Evolutionary conservation across 2,113 vertebrate genomes (phyloP).

Genomic region (Notarius lentiginosus): DNA sequence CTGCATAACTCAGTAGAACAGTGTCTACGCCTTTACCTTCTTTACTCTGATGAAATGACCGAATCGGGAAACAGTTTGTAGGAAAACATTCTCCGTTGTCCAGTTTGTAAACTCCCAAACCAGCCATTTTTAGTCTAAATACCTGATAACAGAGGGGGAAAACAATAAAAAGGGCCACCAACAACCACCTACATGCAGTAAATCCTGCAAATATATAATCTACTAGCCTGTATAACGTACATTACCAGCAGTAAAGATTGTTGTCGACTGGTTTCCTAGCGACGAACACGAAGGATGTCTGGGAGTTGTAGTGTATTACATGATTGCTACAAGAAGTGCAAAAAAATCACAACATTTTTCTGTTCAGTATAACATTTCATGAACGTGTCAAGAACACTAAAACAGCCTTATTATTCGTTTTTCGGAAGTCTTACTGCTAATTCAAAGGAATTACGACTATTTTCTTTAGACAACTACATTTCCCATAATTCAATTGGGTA

Average conservation of each 20-base stretch:
- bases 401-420: not conserved
- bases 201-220: not conserved
- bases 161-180: not conserved
- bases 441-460: not conserved
- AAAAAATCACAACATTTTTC: too few species aligned
- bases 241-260: not conserved
- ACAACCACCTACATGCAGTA: too few species aligned
- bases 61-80: conserved; percentile 72
- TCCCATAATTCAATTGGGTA: conserved; percentile 27
- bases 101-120: conserved; percentile 57
- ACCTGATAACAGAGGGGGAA: too few species aligned
- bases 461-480: not conserved
- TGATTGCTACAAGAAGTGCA: not conserved
- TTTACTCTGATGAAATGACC: conserved; percentile 56
- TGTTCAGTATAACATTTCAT: not conserved
- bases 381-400: not conserved
- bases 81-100: conserved; percentile 62
- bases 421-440: not conserved
- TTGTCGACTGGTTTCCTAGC: conserved; percentile 39
- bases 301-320: conserved; percentile 25
- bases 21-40: conserved; percentile 62
- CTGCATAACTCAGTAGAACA: not conserved
- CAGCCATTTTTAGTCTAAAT: conserved; percentile 56
- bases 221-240: not conserved
- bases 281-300: conserved; percentile 1